Conservation (phyloP, 1,140 invertebrate species). For the Drosophila kanapiae region DNA sequence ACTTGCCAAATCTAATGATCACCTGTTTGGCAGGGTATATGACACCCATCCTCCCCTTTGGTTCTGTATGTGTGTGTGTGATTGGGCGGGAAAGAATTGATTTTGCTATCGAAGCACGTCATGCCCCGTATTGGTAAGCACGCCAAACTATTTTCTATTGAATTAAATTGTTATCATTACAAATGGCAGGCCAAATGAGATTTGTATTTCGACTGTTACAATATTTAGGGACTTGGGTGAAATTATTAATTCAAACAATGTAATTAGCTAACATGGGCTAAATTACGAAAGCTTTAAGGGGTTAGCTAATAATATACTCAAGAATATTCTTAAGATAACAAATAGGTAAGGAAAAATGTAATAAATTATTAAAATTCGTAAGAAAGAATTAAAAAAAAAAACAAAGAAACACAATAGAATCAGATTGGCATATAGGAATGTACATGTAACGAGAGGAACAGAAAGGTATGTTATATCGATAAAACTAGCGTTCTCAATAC, state of each 20-base stretch:
- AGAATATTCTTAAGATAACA: background rate
- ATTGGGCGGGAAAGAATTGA: constrained; percentile 64
- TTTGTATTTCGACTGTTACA: constrained; percentile 37
- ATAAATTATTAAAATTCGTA: background rate
- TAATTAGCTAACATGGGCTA: constrained; percentile 8
- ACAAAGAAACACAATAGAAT: no score
- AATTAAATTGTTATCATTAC: constrained; percentile 83
- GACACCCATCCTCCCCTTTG: background rate
- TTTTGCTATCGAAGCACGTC: constrained; percentile 81
- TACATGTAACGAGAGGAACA: no score
- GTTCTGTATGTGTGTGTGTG: constrained; percentile 3
- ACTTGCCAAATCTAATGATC: constrained; percentile 81
- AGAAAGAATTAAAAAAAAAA: background rate
- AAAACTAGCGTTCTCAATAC: no score
- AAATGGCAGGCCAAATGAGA: constrained; percentile 70
- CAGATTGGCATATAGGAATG: no score
- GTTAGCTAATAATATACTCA: background rate
- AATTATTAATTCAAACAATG: constrained; percentile 19
- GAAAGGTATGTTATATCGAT: no score
- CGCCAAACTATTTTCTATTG: constrained; percentile 76
- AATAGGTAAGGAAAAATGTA: background rate
- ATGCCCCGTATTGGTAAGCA: constrained; percentile 34
- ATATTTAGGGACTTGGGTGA: constrained; percentile 8
- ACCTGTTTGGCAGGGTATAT: constrained; percentile 42
- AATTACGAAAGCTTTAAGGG: constrained; percentile 4